Conservation (phyloP, 2,888 invertebrate species). For the Seira musarum region DNA sequence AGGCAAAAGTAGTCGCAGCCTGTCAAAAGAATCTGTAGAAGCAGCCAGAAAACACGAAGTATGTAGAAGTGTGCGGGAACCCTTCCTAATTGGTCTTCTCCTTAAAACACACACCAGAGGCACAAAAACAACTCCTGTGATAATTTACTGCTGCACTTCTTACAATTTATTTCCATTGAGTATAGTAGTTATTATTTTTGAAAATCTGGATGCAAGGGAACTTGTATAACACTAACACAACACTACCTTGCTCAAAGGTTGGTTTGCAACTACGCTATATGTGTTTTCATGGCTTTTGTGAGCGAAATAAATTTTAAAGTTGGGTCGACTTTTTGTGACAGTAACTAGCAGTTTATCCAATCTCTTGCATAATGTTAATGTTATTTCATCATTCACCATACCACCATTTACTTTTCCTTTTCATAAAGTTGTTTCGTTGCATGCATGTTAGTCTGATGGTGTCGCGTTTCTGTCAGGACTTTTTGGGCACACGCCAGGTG, state of each 20-base stretch:
- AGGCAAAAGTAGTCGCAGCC: background rate
- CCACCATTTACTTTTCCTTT: constrained; percentile 23
- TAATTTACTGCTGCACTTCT: constrained; percentile 38
- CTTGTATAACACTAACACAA: background rate
- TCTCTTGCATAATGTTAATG: background rate
- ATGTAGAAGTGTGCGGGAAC: constrained; percentile 34
- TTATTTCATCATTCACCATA: constrained; percentile 6
- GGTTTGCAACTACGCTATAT: no score
- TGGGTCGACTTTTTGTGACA: constrained; percentile 8
- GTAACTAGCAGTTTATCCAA: constrained; percentile 15
- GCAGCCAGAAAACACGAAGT: constrained; percentile 6
- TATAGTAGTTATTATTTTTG: background rate
- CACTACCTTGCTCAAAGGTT: no score
- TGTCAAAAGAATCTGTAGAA: no score
- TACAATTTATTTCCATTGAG: constrained; percentile 25
- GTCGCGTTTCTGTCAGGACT: constrained; percentile 35
- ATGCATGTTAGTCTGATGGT: constrained; percentile 4
- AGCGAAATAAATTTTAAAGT: constrained; percentile 7
- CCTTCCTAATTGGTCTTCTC: constrained; percentile 26
- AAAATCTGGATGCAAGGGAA: background rate
- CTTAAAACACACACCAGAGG: constrained; percentile 48
- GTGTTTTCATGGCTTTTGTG: background rate
- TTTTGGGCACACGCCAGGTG: constrained; percentile 53
- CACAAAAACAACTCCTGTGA: constrained; percentile 36
- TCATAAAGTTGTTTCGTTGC: constrained; percentile 17